Evolutionary conservation across 1,140 invertebrate species (phyloP), one percentile per base, ranked within the genome.

Genomic region (Eufriesea mexicana): DNA sequence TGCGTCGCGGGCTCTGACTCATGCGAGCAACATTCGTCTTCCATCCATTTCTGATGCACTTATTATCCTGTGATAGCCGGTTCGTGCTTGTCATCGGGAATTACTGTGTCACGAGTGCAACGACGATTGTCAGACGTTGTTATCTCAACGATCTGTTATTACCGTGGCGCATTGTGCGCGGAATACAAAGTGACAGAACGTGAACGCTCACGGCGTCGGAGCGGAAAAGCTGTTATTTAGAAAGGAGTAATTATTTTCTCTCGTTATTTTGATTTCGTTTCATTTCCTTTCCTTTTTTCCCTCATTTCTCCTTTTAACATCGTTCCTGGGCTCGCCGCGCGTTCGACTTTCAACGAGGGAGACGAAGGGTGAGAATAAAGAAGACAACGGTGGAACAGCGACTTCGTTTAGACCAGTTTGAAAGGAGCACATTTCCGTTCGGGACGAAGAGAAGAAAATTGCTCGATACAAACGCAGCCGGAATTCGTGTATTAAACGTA

Each of bases 71-170:
- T 70, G 72, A 84, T 59, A 75, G 73, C 67, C 61, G 61, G 85
- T 67, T 83, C 70, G 62, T 68, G 74, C 70, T 42, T 74, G 79
- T 80, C 79, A 78, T 70, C 79, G 59, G 61, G 68, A 83, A 87
- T 87, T 83, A 83, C 84, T 76, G 42, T 86, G 85, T 83, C 85
- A 86, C 61, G 67, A 76, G 57, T 67, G 55, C 79, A n/a, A 80
- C 55, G 71, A 67, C 85, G 72, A 83, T 83, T 62, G 85, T 80
- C 74, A 62, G 51, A 62, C 79, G 57, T 78, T 78, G 62, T 66
- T 86, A 86, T 87, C 84, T 86, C 82, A 72, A 74, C 57, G 57
- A 83, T 87, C 84, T 59, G 82, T 86, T 86, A 85, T 78, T 79
- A 74, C 62, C 35, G 71, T 51, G 35, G 47, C 49, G 59, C 49